Percentiles rank a stretch among this genome's conserved stretches.
These are phyloP conservation scores for Ophioderma brevispina DNA, from an alignment of 35 echinoderm and acorn worm species.

Conservation along the genomic window DNA sequence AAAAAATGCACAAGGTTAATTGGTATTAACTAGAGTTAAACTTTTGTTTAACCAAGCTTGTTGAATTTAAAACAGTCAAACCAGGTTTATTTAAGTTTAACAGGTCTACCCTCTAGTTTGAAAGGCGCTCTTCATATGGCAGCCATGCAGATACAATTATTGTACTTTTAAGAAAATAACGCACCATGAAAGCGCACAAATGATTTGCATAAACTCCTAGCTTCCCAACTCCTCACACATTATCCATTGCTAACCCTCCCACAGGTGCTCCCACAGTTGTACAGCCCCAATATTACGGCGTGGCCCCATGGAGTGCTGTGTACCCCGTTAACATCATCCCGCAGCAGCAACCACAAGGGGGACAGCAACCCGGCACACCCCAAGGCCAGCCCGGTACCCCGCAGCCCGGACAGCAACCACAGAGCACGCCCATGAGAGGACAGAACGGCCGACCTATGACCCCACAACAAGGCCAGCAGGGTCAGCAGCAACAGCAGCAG, in stretches of 20 bases:
- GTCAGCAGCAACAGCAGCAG: slow-evolving; percentile 48
- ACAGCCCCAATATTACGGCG: slow-evolving; percentile 98
- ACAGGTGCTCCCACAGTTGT: slow-evolving; percentile 86
- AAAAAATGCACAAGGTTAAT: too few species aligned
- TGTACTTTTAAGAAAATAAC: too few species aligned
- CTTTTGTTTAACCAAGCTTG: too few species aligned
- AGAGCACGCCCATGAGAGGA: slow-evolving; percentile 22
- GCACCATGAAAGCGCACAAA: too few species aligned
- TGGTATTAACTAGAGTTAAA: too few species aligned
- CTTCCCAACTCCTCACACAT: too few species aligned
- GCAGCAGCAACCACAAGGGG: slow-evolving; percentile 50
- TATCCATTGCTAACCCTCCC: background rate
- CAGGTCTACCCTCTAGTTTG: too few species aligned
- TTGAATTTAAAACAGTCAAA: too few species aligned
- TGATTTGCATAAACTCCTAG: too few species aligned
- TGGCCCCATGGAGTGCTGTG: slow-evolving; percentile 86
- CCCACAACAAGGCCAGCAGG: slow-evolving; percentile 77
- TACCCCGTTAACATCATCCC: slow-evolving; percentile 84
- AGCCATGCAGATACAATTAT: too few species aligned
- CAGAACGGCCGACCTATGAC: slow-evolving; percentile 94
- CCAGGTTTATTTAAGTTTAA: too few species aligned
- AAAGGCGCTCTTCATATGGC: too few species aligned
- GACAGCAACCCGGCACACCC: slow-evolving; percentile 50
- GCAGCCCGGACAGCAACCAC: slow-evolving; percentile 73
- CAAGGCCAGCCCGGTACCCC: slow-evolving; percentile 26